Evolutionary conservation across 2,888 invertebrate genomes (phyloP), one percentile per base, ranked within the genome.

Genomic region (Drosophila putrida): DNA sequence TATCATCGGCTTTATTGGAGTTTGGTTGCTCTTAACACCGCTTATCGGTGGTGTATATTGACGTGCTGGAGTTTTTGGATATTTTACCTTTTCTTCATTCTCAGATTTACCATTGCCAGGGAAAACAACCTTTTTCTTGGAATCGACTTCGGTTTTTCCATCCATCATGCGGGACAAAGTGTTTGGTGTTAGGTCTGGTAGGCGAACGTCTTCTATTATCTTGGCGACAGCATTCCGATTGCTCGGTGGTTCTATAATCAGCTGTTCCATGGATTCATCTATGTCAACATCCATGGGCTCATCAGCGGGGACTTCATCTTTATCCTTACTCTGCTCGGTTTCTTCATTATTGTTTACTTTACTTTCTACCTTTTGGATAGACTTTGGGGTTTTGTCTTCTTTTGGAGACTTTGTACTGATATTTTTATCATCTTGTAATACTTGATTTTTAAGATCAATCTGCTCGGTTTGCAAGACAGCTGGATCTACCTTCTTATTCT

Each of bases 11-110:
- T 54, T 81, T n/a, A 63, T 8, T 0, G 73, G 81, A 0, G 79
- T 69, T 6, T 57, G 1, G 2, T 20, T 20, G 20, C 0, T 9
- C 9, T 15, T 4, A 4, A 35, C 0, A 3, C 36, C 1, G 6
- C 46, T 39, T 6, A 13, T 4, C 0, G 11, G n/a, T 31, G 58
- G 6, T 1, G 13, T 6, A 13, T 5, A 25, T 1, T 27, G 0
- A 4, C 76, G 71, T 0, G 70, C 76, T 11, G 91, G 91, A 4
- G 91, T 91, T 66, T 83, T 90, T 4, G 88, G 91, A 70, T 81
- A 91, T 25, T 57, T 70, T 4, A 4, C 69, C 54, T 89, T 90
- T 0, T 36, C 50, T 4, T n/a, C 33, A 4, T 74, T 65, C 13
- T 78, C 80, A 4, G 60, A 69, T 4, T 41, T 47, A 8, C 54